Evolutionary conservation across 37 sponge, comb jelly and placozoan genomes (phyloP).

Genomic region (Halisarca cf. caerulea): DNA sequence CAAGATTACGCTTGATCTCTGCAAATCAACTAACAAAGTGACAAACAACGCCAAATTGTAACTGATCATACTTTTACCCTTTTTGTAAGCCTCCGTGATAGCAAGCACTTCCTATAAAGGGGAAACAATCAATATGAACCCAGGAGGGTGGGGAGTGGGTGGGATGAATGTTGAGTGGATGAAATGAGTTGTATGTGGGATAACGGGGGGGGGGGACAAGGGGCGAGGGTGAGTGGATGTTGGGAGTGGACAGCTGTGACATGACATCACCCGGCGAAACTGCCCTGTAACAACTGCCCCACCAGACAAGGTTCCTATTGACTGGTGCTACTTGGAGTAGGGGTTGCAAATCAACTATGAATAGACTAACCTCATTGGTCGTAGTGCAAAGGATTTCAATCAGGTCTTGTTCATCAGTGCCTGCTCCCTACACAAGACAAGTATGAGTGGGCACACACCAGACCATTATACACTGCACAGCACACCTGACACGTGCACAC

Average conservation of each 20-base stretch:
- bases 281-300: background rate
- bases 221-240: background rate
- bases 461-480: background rate
- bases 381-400: slow-evolving; percentile 66
- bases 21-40: background rate
- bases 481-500: slow-evolving; percentile 14
- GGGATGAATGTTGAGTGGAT: too few relatives aligned
- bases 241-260: background rate
- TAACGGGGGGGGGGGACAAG: background rate
- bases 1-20: slow-evolving; percentile 57
- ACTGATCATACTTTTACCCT: background rate
- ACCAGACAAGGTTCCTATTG: too few relatives aligned
- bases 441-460: background rate
- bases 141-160: too few relatives aligned
- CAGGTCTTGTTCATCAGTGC: slow-evolving; percentile 62
- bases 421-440: slow-evolving; percentile 43
- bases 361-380: slow-evolving; percentile 30
- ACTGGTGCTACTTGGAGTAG: too few relatives aligned
- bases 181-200: too few relatives aligned
- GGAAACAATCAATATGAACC: background rate
- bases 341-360: background rate
- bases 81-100: slow-evolving; percentile 6
- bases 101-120: background rate
- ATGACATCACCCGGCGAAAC: background rate
- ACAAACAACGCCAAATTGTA: background rate